Base-by-base conservation (phyloP, 2,797 vertebrate genomes). In the Manis crassicaudata region DNA sequence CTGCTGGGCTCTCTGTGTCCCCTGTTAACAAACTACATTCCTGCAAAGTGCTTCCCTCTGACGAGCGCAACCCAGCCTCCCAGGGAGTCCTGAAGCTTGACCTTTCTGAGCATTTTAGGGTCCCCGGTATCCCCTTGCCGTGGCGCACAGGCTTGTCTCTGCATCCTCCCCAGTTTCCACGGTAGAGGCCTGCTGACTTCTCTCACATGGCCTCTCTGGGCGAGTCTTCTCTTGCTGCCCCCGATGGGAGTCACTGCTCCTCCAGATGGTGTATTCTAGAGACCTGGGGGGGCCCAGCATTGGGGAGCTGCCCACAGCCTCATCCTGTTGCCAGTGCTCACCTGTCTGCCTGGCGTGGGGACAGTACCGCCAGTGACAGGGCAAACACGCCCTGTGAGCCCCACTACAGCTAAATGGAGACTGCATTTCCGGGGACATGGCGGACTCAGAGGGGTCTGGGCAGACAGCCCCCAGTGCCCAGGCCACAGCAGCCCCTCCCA, bases 381-480 rank as follows among this genome's bases (percentile, higher is more conserved):
- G 54, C 27, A 40, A 60, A 32, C 0, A 0, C n/a, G 13, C 0
- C 2, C 4, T 11, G 2, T 12, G 7, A 21, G 23, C 11, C 25
- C 43, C n/a, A 21, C 16, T 0, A 0, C 12, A 4, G 46, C 58
- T 21, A 85, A n/a, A 35, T 3, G 35, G 46, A 54, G 81, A 25
- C 21, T 35, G 27, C 70, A 60, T 25, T 23, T 21, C 52, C 14
- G 60, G 97, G 97, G 85, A 98, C 32, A 6, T 96, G 92, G 86
- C 98, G 67, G 67, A 89, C 94, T 0, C 43, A 88, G 95, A 97
- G 93, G 87, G 25, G 21, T 3, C 58, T 60, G 58, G 9, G 58
- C 63, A 96, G 82, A 89, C 97, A 98, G 77, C 77, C 97, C 93
- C 96, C 63, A 98, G 65, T 63, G 96, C 80, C 97, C 95, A 83